Base-by-base conservation (phyloP, 2,113 vertebrate species). In the Oenanthe melanoleuca region DNA sequence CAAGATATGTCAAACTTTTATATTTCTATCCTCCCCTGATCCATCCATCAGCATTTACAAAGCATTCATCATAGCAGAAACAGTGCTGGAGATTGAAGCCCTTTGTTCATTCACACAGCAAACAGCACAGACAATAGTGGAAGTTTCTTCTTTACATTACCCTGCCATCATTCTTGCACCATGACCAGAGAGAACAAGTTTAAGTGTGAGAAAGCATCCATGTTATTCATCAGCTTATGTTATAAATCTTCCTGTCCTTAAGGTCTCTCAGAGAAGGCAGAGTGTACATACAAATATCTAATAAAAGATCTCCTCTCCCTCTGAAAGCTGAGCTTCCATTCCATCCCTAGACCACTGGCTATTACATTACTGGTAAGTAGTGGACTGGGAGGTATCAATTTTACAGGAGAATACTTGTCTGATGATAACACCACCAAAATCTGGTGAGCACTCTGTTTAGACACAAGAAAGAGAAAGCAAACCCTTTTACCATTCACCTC, bases 341-440 rank as follows among this genome's bases (percentile, higher is more conserved):
- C 95, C 93, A 90, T 84, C 86, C 88, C 92, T 95, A 92, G 82
- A 94, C 67, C 80, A 83, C 85, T 85, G 87, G 80, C 82, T 95
- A 90, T 96, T 96, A 56, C 52, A 84, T 93, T 96, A 88, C 86
- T 78, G 92, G n/a, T 50, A 72, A 87, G 53, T 3, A 79, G 44
- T 56, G 53, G 57, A 65, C 59, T 37, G 72, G 70, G 86, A 75
- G 91, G 60, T 91, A 93, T 95, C 81, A 89, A 21, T 85, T 95
- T 92, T 94, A 91, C 74, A 86, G 94, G 79, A 93, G 67, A 95
- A 94, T 95, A 86, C 38, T 83, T 91, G 67, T 56, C 55, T 66
- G 85, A 89, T 96, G 93, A 94, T 86, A 95, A 37, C 74, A 92
- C 14, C 70, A 80, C 37, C 20, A 80, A 91, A 87, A 88, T 52